These are phyloP conservation scores for Calosoma granatense DNA, from an alignment of 1,140 invertebrate species.

Conservation along the genomic window DNA sequence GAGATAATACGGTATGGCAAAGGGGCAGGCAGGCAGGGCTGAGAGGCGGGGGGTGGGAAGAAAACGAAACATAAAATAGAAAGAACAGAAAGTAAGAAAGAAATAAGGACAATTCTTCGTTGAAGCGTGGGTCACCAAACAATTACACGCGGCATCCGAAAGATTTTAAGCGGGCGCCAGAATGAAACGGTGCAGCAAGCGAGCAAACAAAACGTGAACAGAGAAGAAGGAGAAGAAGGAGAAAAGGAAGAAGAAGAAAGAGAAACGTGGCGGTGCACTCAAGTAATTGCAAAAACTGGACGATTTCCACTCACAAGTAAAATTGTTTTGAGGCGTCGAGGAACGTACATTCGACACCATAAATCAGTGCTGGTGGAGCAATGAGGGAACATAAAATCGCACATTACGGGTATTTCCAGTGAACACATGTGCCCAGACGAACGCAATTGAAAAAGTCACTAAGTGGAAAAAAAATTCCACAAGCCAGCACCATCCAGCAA, in stretches of 20 bases:
- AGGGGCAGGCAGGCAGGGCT: no score
- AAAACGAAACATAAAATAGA: no score
- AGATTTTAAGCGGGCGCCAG: neutral
- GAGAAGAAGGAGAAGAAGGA: neutral
- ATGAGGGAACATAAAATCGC: constrained; percentile 1
- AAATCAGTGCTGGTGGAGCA: neutral
- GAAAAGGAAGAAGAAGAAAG: neutral
- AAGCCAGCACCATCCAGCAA: no score
- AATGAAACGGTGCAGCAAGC: neutral
- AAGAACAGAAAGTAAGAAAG: neutral
- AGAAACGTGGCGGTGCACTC: neutral
- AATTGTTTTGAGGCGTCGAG: neutral
- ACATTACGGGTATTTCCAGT: neutral
- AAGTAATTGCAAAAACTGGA: constrained; percentile 7
- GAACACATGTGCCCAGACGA: neutral
- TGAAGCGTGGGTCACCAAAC: neutral
- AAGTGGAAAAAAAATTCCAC: neutral
- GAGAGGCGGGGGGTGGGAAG: no score
- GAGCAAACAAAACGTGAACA: neutral
- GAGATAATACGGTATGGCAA: no score
- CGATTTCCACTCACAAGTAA: neutral
- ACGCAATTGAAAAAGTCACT: constrained; percentile 4
- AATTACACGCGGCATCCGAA: constrained; percentile 2
- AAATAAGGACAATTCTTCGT: neutral
- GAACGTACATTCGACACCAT: constrained; percentile 1